These are phyloP conservation scores for Holacanthus passer DNA, from an alignment of 2,113 vertebrate genomes.

Conservation along the genomic window DNA sequence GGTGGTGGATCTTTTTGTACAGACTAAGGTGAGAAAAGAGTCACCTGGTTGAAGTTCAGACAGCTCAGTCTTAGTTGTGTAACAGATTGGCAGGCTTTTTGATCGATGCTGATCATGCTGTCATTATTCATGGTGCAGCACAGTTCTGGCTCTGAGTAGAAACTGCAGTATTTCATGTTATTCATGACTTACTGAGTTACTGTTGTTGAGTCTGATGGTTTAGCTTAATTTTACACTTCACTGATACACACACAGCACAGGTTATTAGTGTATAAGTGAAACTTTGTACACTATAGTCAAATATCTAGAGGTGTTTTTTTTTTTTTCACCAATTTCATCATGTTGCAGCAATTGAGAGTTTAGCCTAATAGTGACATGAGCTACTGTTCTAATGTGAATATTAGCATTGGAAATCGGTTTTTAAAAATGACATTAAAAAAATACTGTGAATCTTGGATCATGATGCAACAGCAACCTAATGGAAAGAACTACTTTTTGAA, in stretches of 20 bases:
- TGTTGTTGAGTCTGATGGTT: background rate
- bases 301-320: too few species aligned
- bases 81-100: background rate
- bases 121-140: background rate
- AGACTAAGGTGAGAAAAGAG: background rate
- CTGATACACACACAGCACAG: too few species aligned
- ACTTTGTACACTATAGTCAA: too few species aligned
- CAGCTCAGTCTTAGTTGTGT: background rate
- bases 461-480: background rate
- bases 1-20: background rate
- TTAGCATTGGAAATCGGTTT: too few species aligned
- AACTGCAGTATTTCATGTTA: background rate
- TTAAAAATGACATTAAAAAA: too few species aligned
- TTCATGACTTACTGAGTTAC: too few species aligned
- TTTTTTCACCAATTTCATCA: too few species aligned
- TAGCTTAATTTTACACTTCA: too few species aligned
- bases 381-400: background rate
- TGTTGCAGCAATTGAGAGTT: too few species aligned
- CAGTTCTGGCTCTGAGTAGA: background rate
- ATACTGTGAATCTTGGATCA: too few species aligned
- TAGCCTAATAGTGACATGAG: background rate
- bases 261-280: too few species aligned
- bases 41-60: background rate
- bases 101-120: background rate
- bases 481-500: background rate